Evolutionary conservation across 2,888 invertebrate genomes (phyloP).

Genomic region (Morpho achilles): DNA sequence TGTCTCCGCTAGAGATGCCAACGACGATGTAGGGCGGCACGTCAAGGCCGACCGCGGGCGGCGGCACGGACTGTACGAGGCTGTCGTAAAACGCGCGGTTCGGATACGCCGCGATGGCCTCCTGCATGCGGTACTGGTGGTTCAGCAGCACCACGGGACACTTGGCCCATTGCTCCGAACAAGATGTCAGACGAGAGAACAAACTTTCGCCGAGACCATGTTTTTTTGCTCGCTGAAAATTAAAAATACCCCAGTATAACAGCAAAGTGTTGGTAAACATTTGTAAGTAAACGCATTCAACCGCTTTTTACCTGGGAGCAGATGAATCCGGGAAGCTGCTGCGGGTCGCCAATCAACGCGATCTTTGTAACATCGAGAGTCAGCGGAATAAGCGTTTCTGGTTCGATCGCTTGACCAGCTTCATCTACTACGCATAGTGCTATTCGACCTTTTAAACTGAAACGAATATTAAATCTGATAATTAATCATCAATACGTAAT

Average conservation of each 20-base stretch:
- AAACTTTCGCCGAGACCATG: slow-evolving; percentile 86
- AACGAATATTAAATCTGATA: background rate
- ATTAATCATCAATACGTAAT: too few species aligned
- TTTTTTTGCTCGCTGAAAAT: slow-evolving; percentile 81
- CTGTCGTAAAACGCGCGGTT: slow-evolving; percentile 85
- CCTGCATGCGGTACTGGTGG: slow-evolving; percentile 92
- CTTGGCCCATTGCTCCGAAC: slow-evolving; percentile 58
- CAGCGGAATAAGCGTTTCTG: slow-evolving; percentile 89
- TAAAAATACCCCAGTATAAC: too few species aligned
- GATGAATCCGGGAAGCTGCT: slow-evolving; percentile 90
- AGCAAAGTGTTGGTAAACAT: too few species aligned
- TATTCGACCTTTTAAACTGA: slow-evolving; percentile 58
- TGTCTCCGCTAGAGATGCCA: slow-evolving; percentile 55
- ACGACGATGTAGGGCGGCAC: slow-evolving; percentile 56
- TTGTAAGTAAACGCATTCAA: background rate
- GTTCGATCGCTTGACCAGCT: slow-evolving; percentile 92
- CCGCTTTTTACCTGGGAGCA: slow-evolving; percentile 16
- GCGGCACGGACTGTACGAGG: slow-evolving; percentile 56
- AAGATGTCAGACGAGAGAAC: slow-evolving; percentile 85
- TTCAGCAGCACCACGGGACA: slow-evolving; percentile 77
- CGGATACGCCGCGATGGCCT: slow-evolving; percentile 88
- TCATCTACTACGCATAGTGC: slow-evolving; percentile 90
- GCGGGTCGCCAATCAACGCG: slow-evolving; percentile 92
- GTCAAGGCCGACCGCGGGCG: slow-evolving; percentile 35
- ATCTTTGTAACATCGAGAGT: slow-evolving; percentile 86